Percentiles rank a stretch among this genome's conserved stretches.
Evolutionary conservation across 2,113 vertebrate species (phyloP).

Genomic region (Cyrtonyx montezumae): DNA sequence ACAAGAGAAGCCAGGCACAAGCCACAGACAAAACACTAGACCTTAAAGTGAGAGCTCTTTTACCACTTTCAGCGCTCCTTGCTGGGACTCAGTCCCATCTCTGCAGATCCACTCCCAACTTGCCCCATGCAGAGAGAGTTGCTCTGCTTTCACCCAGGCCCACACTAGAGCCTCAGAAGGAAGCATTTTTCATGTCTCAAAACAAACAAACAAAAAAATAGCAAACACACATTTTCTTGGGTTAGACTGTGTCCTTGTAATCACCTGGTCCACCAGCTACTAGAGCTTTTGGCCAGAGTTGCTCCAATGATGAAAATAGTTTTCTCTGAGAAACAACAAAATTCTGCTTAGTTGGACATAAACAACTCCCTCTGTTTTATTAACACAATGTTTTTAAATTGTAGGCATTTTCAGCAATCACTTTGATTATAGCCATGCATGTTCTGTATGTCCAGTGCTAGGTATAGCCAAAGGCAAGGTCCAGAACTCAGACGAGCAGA

Average conservation of each 20-base stretch:
- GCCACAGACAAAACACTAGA: not conserved
- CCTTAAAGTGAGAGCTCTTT: not conserved
- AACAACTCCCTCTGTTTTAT: conserved; percentile 20
- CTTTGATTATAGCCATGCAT: not conserved
- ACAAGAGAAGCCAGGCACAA: not conserved
- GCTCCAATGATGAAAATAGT: not conserved
- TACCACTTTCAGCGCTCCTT: not conserved
- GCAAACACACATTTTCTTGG: not conserved
- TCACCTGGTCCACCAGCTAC: not conserved
- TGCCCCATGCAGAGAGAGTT: accelerated
- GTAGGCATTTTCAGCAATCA: not conserved
- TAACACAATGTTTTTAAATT: not conserved
- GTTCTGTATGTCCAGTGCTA: not conserved
- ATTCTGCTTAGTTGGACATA: conserved; percentile 14
- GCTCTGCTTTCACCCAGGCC: not conserved
- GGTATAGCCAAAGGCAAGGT: conserved; percentile 4
- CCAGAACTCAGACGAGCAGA: not conserved
- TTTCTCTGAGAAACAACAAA: not conserved
- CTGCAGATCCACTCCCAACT: accelerated
- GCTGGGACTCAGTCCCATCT: not conserved
- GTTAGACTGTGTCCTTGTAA: not conserved
- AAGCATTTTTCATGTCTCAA: not conserved
- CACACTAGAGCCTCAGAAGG: accelerated
- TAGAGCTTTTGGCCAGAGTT: not conserved
- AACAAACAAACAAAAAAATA: not conserved